Percentiles rank a stretch among this genome's conserved stretches.
Conservation (phyloP, 2,113 vertebrate species). For the Synodontis membranacea region DNA sequence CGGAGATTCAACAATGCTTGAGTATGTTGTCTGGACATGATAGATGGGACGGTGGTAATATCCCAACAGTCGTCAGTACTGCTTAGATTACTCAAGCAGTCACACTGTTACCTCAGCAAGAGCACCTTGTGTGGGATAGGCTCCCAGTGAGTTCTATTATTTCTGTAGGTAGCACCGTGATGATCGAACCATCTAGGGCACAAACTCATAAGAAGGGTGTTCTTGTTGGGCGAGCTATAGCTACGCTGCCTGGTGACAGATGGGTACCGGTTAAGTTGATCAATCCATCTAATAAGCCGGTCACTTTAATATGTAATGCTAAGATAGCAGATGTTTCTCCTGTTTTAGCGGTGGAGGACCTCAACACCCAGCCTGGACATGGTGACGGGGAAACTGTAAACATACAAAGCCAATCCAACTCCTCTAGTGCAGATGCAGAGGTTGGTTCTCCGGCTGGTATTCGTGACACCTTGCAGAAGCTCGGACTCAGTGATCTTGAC, state of each 20-base stretch:
- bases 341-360: not conserved
- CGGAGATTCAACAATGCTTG: constrained; percentile 32
- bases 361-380: not conserved
- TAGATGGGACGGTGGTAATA: constrained; percentile 20
- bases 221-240: constrained; percentile 25
- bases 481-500: not conserved
- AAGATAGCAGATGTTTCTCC: not conserved
- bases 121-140: constrained; percentile 22
- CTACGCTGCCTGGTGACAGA: constrained; percentile 8
- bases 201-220: constrained; percentile 20
- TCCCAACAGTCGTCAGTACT: constrained; percentile 11
- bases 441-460: not conserved
- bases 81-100: not conserved
- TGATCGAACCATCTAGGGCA: not conserved
- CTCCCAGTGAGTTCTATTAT: not conserved
- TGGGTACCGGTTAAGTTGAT: constrained; percentile 29
- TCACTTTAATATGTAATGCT: not conserved
- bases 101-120: constrained; percentile 13
- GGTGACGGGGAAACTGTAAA: not conserved
- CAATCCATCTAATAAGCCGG: too few relatives aligned
- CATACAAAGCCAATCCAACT: not conserved
- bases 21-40: constrained; percentile 14
- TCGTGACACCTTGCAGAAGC: not conserved
- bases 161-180: not conserved
- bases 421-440: not conserved